phyloP scores from a whole-genome alignment of 2,888 invertebrate species.

The Drosophila pseudotalamancana region DNA sequence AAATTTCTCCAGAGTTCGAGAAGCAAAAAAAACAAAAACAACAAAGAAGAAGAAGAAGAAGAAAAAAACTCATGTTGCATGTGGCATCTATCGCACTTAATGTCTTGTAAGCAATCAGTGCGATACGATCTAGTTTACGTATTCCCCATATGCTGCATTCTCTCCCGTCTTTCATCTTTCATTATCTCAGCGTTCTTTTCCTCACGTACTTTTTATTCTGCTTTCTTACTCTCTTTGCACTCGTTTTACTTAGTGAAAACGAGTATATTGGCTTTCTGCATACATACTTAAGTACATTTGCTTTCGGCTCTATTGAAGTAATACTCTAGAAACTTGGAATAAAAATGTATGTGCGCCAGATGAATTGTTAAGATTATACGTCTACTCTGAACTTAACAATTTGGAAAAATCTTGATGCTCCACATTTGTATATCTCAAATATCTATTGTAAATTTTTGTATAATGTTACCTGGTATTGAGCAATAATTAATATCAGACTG shows the following conservation, averaged over 20 bases:
- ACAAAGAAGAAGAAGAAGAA: too few species aligned
- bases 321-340: too few species aligned
- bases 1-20: slow-evolving; percentile 10
- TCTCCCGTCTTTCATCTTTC: slow-evolving; percentile 36
- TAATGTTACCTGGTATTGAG: too few species aligned
- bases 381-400: too few species aligned
- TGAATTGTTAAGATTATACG: too few species aligned
- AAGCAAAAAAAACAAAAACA: not conserved
- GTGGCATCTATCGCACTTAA: slow-evolving; percentile 26
- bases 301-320: too few species aligned
- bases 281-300: too few species aligned
- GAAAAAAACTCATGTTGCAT: slow-evolving; percentile 31
- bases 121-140: slow-evolving; percentile 47
- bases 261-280: not conserved
- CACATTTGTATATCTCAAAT: too few species aligned
- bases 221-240: not conserved
- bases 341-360: not conserved
- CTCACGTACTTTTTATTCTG: slow-evolving; percentile 24
- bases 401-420: too few species aligned
- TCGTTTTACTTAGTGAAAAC: slow-evolving; percentile 2
- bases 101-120: slow-evolving; percentile 15
- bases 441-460: too few species aligned
- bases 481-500: too few species aligned
- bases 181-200: slow-evolving; percentile 29
- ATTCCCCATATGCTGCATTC: slow-evolving; percentile 26